Evolutionary conservation across 2,888 invertebrate species (phyloP).

Genomic region (Ormyrus pomaceus): DNA sequence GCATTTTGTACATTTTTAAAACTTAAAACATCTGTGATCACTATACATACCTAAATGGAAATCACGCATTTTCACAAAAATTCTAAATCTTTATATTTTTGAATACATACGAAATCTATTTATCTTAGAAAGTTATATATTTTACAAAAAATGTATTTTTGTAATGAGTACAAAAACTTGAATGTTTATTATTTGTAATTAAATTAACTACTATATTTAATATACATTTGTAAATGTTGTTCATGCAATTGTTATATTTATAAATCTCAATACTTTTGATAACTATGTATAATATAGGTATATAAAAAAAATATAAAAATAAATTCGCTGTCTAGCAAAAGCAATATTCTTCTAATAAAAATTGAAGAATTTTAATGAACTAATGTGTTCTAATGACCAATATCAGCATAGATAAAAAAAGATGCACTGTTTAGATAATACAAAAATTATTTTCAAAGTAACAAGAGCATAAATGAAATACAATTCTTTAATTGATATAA

Average conservation of each 20-base stretch:
- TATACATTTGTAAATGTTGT: neutral
- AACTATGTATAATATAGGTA: constrained; percentile 18
- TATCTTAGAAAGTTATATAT: constrained; percentile 30
- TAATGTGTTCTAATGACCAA: too few species aligned
- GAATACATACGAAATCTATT: constrained; percentile 32
- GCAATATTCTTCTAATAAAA: too few species aligned
- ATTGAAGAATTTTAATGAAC: too few species aligned
- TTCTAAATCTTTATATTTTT: constrained; percentile 25
- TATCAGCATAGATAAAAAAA: neutral
- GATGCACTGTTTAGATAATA: neutral
- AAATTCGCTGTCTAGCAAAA: neutral
- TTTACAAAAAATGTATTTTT: constrained; percentile 40
- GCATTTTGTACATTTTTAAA: constrained; percentile 32
- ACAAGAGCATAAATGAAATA: constrained; percentile 1
- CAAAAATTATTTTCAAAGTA: neutral
- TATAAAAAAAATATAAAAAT: constrained; percentile 13
- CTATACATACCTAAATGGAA: constrained; percentile 17
- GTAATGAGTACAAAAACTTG: constrained; percentile 19
- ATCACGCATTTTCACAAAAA: constrained; percentile 31
- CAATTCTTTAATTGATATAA: constrained; percentile 17
- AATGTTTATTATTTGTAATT: constrained; percentile 32
- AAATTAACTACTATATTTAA: neutral
- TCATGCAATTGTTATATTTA: constrained; percentile 16
- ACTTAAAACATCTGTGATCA: constrained; percentile 53
- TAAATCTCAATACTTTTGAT: constrained; percentile 41